Evolutionary conservation across 2,888 invertebrate species (phyloP).

Genomic region (Anaspis maculata): DNA sequence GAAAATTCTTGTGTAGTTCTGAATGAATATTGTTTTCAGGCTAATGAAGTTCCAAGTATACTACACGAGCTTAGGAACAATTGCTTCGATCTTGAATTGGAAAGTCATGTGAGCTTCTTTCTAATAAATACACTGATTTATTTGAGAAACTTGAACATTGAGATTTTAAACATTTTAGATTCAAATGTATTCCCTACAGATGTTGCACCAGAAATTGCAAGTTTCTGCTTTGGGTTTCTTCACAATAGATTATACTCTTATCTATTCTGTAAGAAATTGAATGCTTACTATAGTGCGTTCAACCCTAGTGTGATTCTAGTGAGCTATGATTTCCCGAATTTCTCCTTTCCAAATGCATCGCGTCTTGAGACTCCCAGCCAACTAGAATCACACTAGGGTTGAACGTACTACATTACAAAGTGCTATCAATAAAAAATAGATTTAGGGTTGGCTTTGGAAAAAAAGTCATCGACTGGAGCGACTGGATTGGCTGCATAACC

Average conservation of each 20-base stretch:
- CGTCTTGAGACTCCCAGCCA: too few species aligned
- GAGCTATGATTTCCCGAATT: too few species aligned
- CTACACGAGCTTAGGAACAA: slow-evolving; percentile 40
- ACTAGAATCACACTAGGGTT: too few species aligned
- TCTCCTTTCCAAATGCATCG: too few species aligned
- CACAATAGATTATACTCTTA: slow-evolving; percentile 40
- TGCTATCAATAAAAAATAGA: slow-evolving; percentile 1
- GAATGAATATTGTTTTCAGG: slow-evolving; percentile 28
- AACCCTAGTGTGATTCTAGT: too few species aligned
- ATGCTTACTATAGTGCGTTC: too few species aligned
- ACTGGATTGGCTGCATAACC: too few species aligned
- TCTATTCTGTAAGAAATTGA: slow-evolving; percentile 39
- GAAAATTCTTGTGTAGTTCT: slow-evolving; percentile 21
- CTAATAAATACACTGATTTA: not conserved
- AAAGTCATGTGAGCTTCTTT: slow-evolving; percentile 32
- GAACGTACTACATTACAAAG: not conserved
- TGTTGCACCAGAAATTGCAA: slow-evolving; percentile 42
- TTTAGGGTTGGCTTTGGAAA: too few species aligned
- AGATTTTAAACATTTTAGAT: slow-evolving; percentile 29
- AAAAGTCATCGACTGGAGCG: too few species aligned
- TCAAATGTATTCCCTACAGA: slow-evolving; percentile 43
- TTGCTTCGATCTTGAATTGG: slow-evolving; percentile 36
- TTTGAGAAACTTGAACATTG: not conserved
- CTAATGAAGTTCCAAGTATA: slow-evolving; percentile 37
- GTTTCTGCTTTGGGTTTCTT: slow-evolving; percentile 45